A percentile compares a stretch with the other conserved stretches of the same genome.
phyloP scores from a whole-genome alignment of 2,888 invertebrate genomes.

The Rotaria sp. region DNA sequence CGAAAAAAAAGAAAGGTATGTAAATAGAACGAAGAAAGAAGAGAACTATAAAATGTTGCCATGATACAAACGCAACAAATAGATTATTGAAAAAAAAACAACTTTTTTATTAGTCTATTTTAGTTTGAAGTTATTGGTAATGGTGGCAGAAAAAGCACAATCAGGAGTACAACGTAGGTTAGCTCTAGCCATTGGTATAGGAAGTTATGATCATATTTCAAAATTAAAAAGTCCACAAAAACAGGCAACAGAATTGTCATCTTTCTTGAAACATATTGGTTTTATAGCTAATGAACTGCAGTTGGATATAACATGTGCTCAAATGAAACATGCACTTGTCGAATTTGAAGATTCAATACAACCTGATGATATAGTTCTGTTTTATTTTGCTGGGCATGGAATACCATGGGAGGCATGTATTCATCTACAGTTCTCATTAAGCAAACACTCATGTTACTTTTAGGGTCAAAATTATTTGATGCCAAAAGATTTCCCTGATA shows the following conservation, averaged over 20 bases:
- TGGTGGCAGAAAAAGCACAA: too few species aligned
- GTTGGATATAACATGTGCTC: not conserved
- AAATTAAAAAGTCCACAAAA: not conserved
- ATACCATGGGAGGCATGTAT: not conserved
- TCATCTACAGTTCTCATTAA: too few species aligned
- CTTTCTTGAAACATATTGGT: not conserved
- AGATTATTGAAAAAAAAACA: too few species aligned
- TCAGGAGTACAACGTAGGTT: not conserved
- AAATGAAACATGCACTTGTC: not conserved
- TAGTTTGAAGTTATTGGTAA: too few species aligned
- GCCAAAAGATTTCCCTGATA: not conserved
- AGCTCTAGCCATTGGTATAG: not conserved
- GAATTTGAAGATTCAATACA: not conserved
- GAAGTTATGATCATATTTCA: not conserved
- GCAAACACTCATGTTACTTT: too few species aligned
- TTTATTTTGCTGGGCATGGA: constrained; percentile 6
- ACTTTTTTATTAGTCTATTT: too few species aligned
- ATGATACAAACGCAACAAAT: too few species aligned
- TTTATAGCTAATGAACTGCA: not conserved
- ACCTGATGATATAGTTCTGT: not conserved
- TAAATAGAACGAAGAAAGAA: too few species aligned
- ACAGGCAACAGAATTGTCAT: not conserved
- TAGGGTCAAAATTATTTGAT: not conserved
- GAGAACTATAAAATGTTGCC: too few species aligned
- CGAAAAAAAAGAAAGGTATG: too few species aligned